phyloP scores from a whole-genome alignment of 64 coral and sea anemone genomes.

The Dendronephthya gigantea region DNA sequence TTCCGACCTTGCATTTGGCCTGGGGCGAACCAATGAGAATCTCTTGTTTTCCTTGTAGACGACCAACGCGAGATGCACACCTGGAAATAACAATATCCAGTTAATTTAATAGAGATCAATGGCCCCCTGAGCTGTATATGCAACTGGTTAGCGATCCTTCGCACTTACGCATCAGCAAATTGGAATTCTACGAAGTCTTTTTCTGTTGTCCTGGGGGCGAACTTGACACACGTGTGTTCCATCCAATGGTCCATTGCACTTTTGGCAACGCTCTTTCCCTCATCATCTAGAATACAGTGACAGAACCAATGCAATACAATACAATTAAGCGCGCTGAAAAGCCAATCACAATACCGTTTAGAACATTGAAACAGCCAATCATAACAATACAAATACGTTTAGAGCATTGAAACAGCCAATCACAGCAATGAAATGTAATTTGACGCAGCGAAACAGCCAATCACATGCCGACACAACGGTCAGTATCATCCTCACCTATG shows the following conservation, averaged over 20 bases:
- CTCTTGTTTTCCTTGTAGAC: conserved; percentile 1
- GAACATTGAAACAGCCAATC: no score
- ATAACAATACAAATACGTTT: no score
- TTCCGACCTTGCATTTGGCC: not conserved
- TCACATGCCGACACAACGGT: no score
- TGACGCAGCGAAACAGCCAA: no score
- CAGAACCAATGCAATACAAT: no score
- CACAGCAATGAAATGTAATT: no score
- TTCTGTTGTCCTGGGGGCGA: not conserved
- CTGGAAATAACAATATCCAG: not conserved
- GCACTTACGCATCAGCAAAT: conserved; percentile 1
- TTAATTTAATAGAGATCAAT: no score
- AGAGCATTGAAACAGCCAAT: no score
- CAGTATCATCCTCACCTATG: not conserved
- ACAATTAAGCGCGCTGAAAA: no score
- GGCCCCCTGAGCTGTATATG: no score
- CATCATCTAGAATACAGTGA: not conserved
- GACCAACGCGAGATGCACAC: not conserved
- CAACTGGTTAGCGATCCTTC: no score
- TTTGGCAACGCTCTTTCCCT: not conserved
- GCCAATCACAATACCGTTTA: no score
- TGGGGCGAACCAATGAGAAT: not conserved
- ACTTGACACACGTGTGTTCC: not conserved
- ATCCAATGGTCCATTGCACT: not conserved
- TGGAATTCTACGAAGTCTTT: not conserved